These are phyloP conservation scores for Gorsachius goisagi DNA, from an alignment of 2,113 vertebrate genomes.

Conservation along the genomic window DNA sequence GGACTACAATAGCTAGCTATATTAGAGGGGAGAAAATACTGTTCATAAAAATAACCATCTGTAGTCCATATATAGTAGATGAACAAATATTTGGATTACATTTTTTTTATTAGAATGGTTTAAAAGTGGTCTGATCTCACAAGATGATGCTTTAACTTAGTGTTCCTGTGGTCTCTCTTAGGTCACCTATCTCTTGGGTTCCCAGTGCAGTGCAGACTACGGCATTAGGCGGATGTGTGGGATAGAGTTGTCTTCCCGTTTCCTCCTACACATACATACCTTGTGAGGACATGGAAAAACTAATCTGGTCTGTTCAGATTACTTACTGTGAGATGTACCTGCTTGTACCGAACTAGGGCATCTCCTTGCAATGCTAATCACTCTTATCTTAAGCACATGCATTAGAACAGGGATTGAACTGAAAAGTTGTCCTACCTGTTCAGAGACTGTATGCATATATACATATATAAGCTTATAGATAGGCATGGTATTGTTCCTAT, in stretches of 20 bases:
- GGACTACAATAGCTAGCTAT: background rate
- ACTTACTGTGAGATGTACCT: background rate
- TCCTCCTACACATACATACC: background rate
- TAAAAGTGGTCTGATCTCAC: background rate
- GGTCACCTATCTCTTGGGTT: background rate
- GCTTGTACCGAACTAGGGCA: conserved; percentile 8
- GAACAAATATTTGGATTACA: background rate
- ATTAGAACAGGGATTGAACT: background rate
- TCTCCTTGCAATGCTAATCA: conserved; percentile 28
- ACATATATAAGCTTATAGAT: background rate
- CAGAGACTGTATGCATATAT: background rate
- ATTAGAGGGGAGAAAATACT: background rate
- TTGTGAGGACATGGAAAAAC: conserved; percentile 38
- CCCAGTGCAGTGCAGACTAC: background rate
- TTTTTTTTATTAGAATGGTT: background rate
- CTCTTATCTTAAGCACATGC: background rate
- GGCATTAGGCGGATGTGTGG: background rate
- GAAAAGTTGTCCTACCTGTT: conserved; percentile 22
- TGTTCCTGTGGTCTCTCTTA: background rate
- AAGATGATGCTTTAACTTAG: background rate
- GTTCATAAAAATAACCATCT: background rate
- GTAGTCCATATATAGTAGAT: background rate
- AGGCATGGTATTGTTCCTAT: background rate
- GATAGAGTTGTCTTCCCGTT: background rate
- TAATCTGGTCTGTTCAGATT: conserved; percentile 41